Conservation (phyloP, 2,113 vertebrate genomes). For the Stercorarius parasiticus region DNA sequence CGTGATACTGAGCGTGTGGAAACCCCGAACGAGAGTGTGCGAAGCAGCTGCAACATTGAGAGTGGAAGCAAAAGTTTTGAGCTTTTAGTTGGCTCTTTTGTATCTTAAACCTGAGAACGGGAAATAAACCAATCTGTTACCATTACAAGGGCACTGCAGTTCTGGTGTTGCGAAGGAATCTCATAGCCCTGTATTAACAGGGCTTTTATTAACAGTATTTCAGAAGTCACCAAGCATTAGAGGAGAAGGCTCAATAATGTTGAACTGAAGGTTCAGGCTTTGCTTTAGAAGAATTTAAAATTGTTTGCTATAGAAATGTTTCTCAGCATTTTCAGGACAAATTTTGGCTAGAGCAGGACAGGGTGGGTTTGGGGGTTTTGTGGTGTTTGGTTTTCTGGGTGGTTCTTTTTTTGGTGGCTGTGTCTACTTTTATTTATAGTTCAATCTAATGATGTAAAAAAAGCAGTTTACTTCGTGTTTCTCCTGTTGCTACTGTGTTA, state of each 20-base stretch:
- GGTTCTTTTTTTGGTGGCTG: not conserved
- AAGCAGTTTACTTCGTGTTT: not conserved
- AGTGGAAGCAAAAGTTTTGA: not conserved
- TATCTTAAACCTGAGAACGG: not conserved
- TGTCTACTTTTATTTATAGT: not conserved
- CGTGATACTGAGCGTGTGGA: not conserved
- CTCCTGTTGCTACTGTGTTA: not conserved
- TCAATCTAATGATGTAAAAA: not conserved
- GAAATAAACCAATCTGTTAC: not conserved
- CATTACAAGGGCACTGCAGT: not conserved
- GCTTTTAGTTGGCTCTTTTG: accelerated
- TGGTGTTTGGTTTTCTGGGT: not conserved
- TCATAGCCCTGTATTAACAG: not conserved
- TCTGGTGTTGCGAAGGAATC: not conserved
- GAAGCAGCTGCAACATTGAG: accelerated
- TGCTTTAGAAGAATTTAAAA: not conserved
- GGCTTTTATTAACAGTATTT: no score
- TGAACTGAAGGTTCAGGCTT: not conserved
- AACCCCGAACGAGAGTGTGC: not conserved
- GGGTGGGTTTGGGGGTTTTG: not conserved
- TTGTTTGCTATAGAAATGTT: not conserved
- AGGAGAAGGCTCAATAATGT: not conserved
- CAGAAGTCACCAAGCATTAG: not conserved
- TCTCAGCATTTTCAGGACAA: accelerated
- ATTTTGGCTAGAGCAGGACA: not conserved